Percentiles rank a stretch among this genome's conserved stretches.
phyloP scores from a whole-genome alignment of 2,113 vertebrate genomes.

The Butastur rufipennis region DNA sequence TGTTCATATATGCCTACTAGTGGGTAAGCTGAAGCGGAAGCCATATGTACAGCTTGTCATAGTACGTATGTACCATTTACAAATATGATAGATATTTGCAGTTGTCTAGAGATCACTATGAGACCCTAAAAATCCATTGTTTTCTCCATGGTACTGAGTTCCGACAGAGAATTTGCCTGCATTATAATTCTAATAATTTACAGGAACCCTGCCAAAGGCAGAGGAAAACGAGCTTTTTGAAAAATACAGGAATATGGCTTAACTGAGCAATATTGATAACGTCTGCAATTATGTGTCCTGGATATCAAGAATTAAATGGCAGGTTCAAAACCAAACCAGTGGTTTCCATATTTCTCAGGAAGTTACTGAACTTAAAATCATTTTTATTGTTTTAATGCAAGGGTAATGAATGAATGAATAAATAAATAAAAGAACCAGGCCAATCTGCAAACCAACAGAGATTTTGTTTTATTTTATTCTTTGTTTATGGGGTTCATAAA shows the following conservation, averaged over 20 bases:
- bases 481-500: slow-evolving; percentile 48
- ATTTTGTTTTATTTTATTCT: slow-evolving; percentile 39
- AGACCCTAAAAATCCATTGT: neutral
- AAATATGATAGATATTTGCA: neutral
- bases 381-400: neutral
- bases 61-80: no score
- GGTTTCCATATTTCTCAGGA: neutral
- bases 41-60: accelerated
- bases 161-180: neutral
- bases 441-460: slow-evolving; percentile 2
- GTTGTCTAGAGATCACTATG: neutral
- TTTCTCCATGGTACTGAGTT: neutral
- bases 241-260: neutral
- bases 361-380: neutral
- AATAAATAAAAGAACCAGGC: slow-evolving; percentile 13
- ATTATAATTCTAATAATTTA: neutral
- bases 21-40: neutral
- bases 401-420: neutral
- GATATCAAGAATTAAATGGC: neutral
- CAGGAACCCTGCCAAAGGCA: neutral
- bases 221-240: neutral
- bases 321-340: neutral
- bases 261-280: neutral
- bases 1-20: neutral
- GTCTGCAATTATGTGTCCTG: neutral